These are phyloP conservation scores for Trichogramma pretiosum DNA, from an alignment of 1,140 invertebrate species.

Conservation along the genomic window DNA sequence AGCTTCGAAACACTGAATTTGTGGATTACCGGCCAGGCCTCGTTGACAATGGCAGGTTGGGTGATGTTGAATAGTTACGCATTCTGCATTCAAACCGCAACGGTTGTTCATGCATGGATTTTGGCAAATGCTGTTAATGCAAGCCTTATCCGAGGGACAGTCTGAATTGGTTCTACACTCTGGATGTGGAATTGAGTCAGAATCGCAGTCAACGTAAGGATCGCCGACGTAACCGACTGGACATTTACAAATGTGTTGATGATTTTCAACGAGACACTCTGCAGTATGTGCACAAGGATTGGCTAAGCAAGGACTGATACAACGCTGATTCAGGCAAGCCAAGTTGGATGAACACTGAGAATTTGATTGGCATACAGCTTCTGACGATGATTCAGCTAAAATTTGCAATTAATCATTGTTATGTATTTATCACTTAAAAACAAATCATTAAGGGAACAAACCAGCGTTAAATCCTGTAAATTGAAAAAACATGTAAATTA, in stretches of 20 bases:
- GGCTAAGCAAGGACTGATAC: slow-evolving; percentile 67
- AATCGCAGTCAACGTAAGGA: slow-evolving; percentile 70
- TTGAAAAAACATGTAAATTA: neutral
- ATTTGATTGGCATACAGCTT: slow-evolving; percentile 59
- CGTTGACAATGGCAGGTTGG: slow-evolving; percentile 73
- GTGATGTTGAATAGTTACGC: slow-evolving; percentile 61
- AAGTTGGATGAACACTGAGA: slow-evolving; percentile 59
- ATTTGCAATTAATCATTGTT: neutral
- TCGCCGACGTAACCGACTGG: slow-evolving; percentile 66
- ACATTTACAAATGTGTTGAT: slow-evolving; percentile 70
- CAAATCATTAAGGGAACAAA: neutral
- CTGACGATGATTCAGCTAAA: slow-evolving; percentile 35
- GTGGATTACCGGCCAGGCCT: slow-evolving; percentile 79
- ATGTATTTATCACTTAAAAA: neutral
- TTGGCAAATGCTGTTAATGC: slow-evolving; percentile 66
- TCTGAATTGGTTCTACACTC: slow-evolving; percentile 65
- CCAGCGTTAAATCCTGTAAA: neutral
- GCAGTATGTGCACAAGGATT: slow-evolving; percentile 73
- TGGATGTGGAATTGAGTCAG: slow-evolving; percentile 46
- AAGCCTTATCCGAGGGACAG: slow-evolving; percentile 66
- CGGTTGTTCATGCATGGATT: slow-evolving; percentile 72
- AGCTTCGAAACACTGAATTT: slow-evolving; percentile 78
- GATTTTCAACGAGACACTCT: slow-evolving; percentile 64
- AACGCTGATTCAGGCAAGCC: slow-evolving; percentile 63
- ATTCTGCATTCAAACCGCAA: slow-evolving; percentile 72